phyloP scores from a whole-genome alignment of 2,797 vertebrate genomes.

The Pseudochromis fuscus region DNA sequence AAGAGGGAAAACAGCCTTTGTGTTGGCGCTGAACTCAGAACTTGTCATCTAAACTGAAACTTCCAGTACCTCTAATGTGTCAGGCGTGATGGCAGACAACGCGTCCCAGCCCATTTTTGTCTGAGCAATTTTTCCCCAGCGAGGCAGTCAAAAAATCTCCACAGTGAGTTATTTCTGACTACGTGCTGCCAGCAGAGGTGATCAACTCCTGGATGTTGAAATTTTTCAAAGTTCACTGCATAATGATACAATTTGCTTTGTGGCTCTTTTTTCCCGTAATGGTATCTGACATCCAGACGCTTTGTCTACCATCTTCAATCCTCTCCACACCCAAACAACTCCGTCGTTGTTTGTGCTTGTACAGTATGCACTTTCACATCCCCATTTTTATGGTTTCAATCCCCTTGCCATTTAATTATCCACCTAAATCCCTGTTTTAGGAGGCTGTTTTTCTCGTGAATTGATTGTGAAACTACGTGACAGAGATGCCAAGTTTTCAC shows the following conservation, averaged over 20 bases:
- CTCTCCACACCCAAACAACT: constrained; percentile 66
- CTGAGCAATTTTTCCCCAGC: constrained; percentile 62
- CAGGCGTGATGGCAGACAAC: constrained; percentile 68
- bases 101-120: constrained; percentile 76
- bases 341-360: constrained; percentile 50
- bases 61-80: constrained; percentile 76
- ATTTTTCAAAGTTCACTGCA: constrained; percentile 72
- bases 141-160: constrained; percentile 72
- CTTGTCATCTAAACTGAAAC: constrained; percentile 80
- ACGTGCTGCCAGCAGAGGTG: constrained; percentile 69
- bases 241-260: constrained; percentile 77
- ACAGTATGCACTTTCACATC: constrained; percentile 38
- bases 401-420: constrained; percentile 60
- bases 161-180: constrained; percentile 80
- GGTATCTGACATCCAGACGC: constrained; percentile 70
- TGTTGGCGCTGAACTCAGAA: constrained; percentile 73
- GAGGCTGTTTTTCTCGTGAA: constrained; percentile 59
- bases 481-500: constrained; percentile 66
- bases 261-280: constrained; percentile 68
- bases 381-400: constrained; percentile 52
- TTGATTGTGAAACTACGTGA: constrained; percentile 67
- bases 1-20: constrained; percentile 72
- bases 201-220: constrained; percentile 65
- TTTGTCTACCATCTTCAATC: constrained; percentile 74
- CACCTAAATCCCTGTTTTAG: constrained; percentile 49